Evolutionary conservation across 2,888 invertebrate genomes (phyloP).

Genomic region (Tenthredo distinguenda): DNA sequence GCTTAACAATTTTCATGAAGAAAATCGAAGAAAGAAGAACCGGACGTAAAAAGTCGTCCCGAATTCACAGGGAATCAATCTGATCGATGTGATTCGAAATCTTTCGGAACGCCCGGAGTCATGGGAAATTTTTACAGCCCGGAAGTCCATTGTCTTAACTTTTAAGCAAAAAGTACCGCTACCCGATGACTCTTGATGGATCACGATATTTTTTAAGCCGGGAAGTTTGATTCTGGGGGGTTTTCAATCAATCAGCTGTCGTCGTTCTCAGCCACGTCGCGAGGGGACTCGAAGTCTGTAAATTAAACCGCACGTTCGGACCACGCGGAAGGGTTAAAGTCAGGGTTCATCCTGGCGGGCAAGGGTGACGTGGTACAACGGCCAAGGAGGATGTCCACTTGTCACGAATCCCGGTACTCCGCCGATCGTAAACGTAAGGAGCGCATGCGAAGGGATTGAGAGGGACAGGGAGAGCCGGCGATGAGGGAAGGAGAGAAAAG

Average conservation of each 20-base stretch:
- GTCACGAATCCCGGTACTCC: slow-evolving; percentile 47
- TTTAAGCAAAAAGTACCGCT: no score
- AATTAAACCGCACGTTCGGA: slow-evolving; percentile 27
- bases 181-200: no score
- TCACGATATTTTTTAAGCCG: no score
- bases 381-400: slow-evolving; percentile 48
- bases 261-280: neutral
- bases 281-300: slow-evolving; percentile 1
- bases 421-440: slow-evolving; percentile 50
- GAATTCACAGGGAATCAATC: neutral
- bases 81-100: neutral
- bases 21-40: neutral
- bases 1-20: neutral
- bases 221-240: neutral
- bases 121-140: neutral
- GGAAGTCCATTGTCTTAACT: no score
- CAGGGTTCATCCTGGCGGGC: slow-evolving; percentile 26
- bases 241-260: slow-evolving; percentile 27
- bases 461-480: slow-evolving; percentile 31
- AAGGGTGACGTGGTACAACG: slow-evolving; percentile 10
- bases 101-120: neutral
- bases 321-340: slow-evolving; percentile 29
- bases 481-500: slow-evolving; percentile 41
- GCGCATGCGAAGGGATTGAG: neutral
- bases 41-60: neutral